Evolutionary conservation across 1,140 invertebrate species (phyloP), one percentile per base, ranked within the genome.

Genomic region (Penaeus chinensis): DNA sequence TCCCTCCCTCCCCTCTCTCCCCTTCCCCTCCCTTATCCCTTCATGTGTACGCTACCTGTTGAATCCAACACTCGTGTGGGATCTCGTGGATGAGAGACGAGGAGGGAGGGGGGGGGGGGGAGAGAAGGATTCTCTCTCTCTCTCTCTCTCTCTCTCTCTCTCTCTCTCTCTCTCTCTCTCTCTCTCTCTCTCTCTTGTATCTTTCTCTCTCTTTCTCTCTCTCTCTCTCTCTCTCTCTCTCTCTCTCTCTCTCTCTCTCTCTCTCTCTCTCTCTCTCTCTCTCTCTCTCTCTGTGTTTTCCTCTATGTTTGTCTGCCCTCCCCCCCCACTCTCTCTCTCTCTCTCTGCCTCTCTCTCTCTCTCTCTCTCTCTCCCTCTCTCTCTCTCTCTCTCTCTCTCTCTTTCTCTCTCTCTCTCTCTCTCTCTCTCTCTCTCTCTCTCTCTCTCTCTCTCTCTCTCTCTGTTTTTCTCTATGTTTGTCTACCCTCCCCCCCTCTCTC

Each of bases 321-420:
- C 71, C 13, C 71, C 13, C 71, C 3, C 71, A 4, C 18, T 42
- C 24, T 22, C 66, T 32, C 66, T 84, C 82, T 60, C 82, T 84
- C 81, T 24, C 65, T 83, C 65, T 32, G 60, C 8, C 80, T 81
- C 54, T 62, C 79, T 81, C 79, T 62, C 42, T 62, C 79, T 62
- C 54, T n/a, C 79, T 62, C 79, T 62, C 79, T n/a, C 80, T 66
- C 27, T 71, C 82, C 54, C 82, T n/a, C 82, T 71, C 82, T 60
- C 66, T 60, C 66, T 71, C 65, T 37, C 19, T 37, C 22, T 37
- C 60, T 22, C 62, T 66, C 81, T 10, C 62, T 37, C 11, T 19
- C 20, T n/a, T 5, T 24, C 71, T n/a, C 71, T 24, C 71, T 32
- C 22, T 18, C 22, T 32, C 20, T 20, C 16, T 32, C 16, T 27